phyloP scores from a whole-genome alignment of 1,140 invertebrate species.

The Reticulitermes speratus region DNA sequence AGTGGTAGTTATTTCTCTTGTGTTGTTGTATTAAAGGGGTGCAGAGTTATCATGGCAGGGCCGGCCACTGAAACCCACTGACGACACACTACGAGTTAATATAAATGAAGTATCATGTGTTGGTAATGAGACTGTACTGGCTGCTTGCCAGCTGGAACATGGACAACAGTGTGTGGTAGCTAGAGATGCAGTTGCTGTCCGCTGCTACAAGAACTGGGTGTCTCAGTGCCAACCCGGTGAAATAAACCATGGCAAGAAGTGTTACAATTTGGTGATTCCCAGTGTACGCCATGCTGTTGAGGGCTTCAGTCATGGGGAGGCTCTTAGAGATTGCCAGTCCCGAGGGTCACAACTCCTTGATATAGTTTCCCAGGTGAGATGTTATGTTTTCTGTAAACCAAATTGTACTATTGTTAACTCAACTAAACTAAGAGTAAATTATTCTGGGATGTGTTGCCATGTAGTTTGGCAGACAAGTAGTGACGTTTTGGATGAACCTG shows the following conservation, averaged over 20 bases:
- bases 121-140: slow-evolving; percentile 53
- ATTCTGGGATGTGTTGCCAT: no score
- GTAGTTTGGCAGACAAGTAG: no score
- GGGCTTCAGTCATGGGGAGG: slow-evolving; percentile 52
- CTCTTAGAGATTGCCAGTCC: slow-evolving; percentile 47
- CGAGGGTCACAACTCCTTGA: slow-evolving; percentile 52
- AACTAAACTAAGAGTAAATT: no score
- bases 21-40: slow-evolving; percentile 45
- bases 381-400: no score
- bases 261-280: slow-evolving; percentile 47
- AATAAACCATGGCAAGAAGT: slow-evolving; percentile 49
- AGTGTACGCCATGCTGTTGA: slow-evolving; percentile 37
- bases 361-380: slow-evolving; percentile 48
- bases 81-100: slow-evolving; percentile 44
- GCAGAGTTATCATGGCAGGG: slow-evolving; percentile 56
- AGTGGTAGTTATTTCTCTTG: no score
- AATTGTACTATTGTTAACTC: no score
- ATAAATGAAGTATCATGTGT: slow-evolving; percentile 50
- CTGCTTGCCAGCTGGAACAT: slow-evolving; percentile 49
- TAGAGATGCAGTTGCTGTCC: slow-evolving; percentile 50
- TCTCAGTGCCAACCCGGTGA: slow-evolving; percentile 53
- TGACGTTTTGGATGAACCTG: no score
- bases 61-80: slow-evolving; percentile 40
- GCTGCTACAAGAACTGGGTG: slow-evolving; percentile 49
- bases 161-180: slow-evolving; percentile 36